A percentile compares a stretch with the other conserved stretches of the same genome.
Conservation (phyloP, 2,888 invertebrate genomes). For the Caenorhabditis sulstoni region DNA sequence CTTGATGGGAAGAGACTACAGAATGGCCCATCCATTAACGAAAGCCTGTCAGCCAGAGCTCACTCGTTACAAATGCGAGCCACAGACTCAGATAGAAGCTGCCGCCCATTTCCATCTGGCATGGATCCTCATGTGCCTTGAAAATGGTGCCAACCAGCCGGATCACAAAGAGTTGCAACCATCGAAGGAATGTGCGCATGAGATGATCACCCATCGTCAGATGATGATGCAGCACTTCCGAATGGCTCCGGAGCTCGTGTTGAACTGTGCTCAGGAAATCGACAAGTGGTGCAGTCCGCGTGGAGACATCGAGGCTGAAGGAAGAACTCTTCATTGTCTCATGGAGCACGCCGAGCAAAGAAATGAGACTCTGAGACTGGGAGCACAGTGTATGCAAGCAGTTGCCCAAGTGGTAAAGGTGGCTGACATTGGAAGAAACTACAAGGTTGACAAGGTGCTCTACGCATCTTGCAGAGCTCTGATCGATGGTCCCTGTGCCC, state of each 20-base stretch:
- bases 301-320: constrained; percentile 84
- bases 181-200: constrained; percentile 88
- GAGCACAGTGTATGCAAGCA: constrained; percentile 73
- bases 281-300: constrained; percentile 84
- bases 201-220: constrained; percentile 92
- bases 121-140: constrained; percentile 91
- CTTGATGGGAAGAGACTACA: constrained; percentile 92
- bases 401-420: constrained; percentile 68
- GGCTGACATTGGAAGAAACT: constrained; percentile 94
- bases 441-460: constrained; percentile 88
- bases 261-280: constrained; percentile 85
- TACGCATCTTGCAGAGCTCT: constrained; percentile 75
- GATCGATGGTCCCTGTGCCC: constrained; percentile 81
- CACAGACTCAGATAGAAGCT: constrained; percentile 84
- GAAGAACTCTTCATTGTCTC: constrained; percentile 94
- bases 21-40: constrained; percentile 90
- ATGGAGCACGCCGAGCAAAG: constrained; percentile 84
- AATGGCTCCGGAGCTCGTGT: constrained; percentile 93
- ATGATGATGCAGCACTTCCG: constrained; percentile 92
- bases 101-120: constrained; percentile 80
- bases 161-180: constrained; percentile 64
- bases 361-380: constrained; percentile 71
- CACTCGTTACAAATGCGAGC: constrained; percentile 86
- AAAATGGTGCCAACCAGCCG: constrained; percentile 82
- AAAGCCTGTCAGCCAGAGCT: constrained; percentile 71